These are phyloP conservation scores for Apostichopus leukothele DNA, from an alignment of 53 echinoderm and acorn worm species.

Conservation along the genomic window DNA sequence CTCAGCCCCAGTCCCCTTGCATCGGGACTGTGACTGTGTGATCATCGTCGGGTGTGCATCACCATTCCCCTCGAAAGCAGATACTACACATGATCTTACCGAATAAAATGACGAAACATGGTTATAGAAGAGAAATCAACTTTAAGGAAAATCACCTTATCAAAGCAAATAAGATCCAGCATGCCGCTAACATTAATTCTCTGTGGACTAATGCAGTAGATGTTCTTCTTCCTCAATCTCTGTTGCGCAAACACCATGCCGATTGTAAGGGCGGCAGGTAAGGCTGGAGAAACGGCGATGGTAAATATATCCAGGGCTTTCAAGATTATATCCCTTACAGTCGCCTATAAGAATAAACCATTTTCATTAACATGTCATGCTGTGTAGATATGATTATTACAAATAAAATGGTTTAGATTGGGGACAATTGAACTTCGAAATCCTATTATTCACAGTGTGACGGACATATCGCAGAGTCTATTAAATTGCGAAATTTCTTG, in stretches of 20 bases:
- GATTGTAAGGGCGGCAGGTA: constrained; percentile 96
- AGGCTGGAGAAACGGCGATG: constrained; percentile 93
- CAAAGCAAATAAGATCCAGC: constrained; percentile 96
- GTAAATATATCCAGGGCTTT: constrained; percentile 95
- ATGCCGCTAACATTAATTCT: constrained; percentile 91
- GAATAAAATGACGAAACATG: not conserved
- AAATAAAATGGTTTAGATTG: no score
- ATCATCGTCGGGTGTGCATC: no score
- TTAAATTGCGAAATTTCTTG: no score
- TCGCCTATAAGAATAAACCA: constrained; percentile 49
- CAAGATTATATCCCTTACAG: constrained; percentile 71
- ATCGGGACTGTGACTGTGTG: no score
- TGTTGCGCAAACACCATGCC: constrained; percentile 97
- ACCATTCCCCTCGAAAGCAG: no score
- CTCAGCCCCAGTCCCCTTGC: no score
- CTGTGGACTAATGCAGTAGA: constrained; percentile 98
- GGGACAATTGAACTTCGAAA: no score
- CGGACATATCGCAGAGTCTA: no score
- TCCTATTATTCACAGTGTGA: no score
- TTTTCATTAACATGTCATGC: no score
- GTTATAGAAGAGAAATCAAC: not conserved
- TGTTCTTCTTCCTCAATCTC: constrained; percentile 70
- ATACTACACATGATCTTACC: not conserved
- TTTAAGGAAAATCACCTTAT: constrained; percentile 67
- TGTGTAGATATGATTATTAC: no score